Percentiles rank a stretch among this genome's conserved stretches.
Evolutionary conservation across 92 coral and sea anemone species (phyloP).

Genomic region (Bergia sp.): DNA sequence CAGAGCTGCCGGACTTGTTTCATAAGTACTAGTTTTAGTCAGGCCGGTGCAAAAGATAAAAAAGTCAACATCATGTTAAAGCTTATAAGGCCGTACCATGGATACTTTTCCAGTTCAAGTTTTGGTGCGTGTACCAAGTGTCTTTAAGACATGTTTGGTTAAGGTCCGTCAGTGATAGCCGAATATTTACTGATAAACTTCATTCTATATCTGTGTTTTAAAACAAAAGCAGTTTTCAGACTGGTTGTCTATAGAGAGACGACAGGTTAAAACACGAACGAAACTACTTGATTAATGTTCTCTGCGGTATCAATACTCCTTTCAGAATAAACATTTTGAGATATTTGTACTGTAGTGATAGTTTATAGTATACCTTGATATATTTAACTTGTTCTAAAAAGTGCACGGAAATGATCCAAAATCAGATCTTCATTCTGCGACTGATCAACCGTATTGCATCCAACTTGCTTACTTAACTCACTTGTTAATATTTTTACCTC

Average conservation of each 20-base stretch:
- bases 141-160: neutral
- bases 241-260: neutral
- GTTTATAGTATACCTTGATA: neutral
- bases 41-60: no score
- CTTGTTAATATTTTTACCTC: neutral
- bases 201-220: neutral
- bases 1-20: no score
- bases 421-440: neutral
- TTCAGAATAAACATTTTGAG: neutral
- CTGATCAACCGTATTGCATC: neutral
- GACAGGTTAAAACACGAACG: neutral
- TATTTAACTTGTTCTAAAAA: neutral
- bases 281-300: neutral
- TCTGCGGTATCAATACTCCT: neutral
- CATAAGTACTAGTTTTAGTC: no score
- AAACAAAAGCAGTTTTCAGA: neutral
- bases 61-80: no score
- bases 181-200: neutral
- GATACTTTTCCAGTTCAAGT: no score
- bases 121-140: no score
- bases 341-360: neutral
- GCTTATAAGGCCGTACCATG: no score
- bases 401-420: neutral
- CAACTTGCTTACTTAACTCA: no score
- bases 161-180: neutral